Percentiles rank a stretch among this genome's conserved stretches.
These are phyloP conservation scores for Ormyrus thymus DNA, from an alignment of 2,888 invertebrate genomes.

Conservation along the genomic window DNA sequence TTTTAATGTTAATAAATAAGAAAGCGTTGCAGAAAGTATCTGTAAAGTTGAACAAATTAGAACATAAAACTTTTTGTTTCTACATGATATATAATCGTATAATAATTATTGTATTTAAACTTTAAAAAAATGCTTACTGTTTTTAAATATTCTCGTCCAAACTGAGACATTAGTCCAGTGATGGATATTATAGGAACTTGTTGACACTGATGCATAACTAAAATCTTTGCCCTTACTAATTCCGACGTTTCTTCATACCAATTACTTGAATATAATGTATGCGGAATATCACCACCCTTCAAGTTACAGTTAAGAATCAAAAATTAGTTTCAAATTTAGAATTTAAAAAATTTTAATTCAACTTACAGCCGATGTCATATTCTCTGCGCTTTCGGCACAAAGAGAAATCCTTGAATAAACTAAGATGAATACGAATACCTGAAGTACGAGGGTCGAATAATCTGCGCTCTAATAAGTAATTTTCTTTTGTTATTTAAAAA, in stretches of 20 bases:
- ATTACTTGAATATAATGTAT: slow-evolving; percentile 6
- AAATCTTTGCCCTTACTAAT: not conserved
- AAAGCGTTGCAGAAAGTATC: slow-evolving; percentile 26
- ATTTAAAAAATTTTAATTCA: no score
- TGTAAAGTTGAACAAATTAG: slow-evolving; percentile 4
- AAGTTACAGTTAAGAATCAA: no score
- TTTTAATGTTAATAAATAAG: slow-evolving; percentile 38
- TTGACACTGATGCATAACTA: slow-evolving; percentile 38
- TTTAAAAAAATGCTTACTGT: slow-evolving; percentile 2
- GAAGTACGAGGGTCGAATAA: not conserved
- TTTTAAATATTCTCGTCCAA: slow-evolving; percentile 27
- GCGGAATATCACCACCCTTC: slow-evolving; percentile 6
- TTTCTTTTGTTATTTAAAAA: no score
- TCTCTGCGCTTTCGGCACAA: slow-evolving; percentile 37
- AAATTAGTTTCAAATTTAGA: no score
- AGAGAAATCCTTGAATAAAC: slow-evolving; percentile 27
- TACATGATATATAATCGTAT: not conserved
- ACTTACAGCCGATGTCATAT: slow-evolving; percentile 28
- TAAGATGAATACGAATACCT: slow-evolving; percentile 9
- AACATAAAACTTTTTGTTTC: no score
- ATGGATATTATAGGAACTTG: slow-evolving; percentile 22
- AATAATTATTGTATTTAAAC: not conserved
- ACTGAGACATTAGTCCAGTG: slow-evolving; percentile 26
- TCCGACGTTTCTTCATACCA: slow-evolving; percentile 19
- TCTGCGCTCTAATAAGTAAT: no score